Evolutionary conservation across 2,113 vertebrate genomes (phyloP), one percentile per base, ranked within the genome.

Genomic region (Upupa epops): DNA sequence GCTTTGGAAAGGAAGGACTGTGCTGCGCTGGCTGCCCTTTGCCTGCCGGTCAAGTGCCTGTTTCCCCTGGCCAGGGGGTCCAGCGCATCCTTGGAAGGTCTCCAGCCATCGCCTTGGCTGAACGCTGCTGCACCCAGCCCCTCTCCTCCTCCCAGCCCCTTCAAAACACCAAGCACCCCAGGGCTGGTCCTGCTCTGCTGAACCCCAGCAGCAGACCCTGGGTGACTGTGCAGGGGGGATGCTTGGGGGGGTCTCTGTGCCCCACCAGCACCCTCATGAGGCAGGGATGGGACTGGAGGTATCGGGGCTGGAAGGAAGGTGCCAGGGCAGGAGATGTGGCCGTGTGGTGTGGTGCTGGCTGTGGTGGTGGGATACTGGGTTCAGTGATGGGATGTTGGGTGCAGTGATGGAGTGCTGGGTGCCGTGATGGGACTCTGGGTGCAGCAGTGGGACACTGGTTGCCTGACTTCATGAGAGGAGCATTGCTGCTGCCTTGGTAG

Each of bases 341-440:
- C 17, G 7, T 0, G 1, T 28, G 46, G 19, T 58, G 55, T 22
- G 55, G 1, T 7, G 4, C 3, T 32, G 54, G 54, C 8, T 2
- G 8, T 59, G 8, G 36, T 0, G 3, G 0, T n/a, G 49, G 56
- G 34, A 36, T 9, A 6, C 4, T 17, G 24, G 58, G 3, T 1
- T 29, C 4, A 13, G 18, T 0, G 0, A 0, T 49, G 48, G 32
- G n/a, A 15, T 37, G 37, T 42, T 42, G 40, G 40, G 40, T 42
- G 40, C 40, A 42, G 36, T 48, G 13, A 17, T 34, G 71, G 54
- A 40, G 11, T 42, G 40, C 15, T 42, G 49, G 40, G n/a, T 2
- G 8, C 11, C 4, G 29, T 1, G 18, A 3, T 59, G 51, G 36
- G 28, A 20, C 2, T 2, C 14, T 32, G 31, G 46, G 26, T 4